These are phyloP conservation scores for Scaptomyza caliginosa DNA, from an alignment of 2,888 invertebrate species.

Conservation along the genomic window DNA sequence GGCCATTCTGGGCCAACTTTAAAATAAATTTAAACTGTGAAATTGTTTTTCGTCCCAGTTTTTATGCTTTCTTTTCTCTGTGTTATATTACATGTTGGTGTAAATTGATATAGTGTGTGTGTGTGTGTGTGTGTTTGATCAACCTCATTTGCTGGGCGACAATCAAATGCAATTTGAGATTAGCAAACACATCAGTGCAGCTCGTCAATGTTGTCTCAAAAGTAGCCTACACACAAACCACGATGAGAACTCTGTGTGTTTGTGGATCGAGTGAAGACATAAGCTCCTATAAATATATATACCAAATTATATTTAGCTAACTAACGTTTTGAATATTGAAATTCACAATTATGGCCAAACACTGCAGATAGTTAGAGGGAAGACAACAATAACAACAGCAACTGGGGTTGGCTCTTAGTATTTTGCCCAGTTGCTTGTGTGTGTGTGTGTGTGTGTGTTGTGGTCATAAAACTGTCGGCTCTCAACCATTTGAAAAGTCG, in stretches of 20 bases:
- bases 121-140: constrained; percentile 14
- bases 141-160: constrained; percentile 57
- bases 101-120: constrained; percentile 68
- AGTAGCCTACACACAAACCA: too few species aligned
- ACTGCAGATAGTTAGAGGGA: too few species aligned
- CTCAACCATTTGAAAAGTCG: constrained; percentile 64
- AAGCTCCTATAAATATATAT: too few species aligned
- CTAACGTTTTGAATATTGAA: too few species aligned
- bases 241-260: background rate
- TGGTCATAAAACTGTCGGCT: constrained; percentile 72
- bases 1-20: constrained; percentile 34
- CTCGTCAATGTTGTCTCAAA: too few species aligned
- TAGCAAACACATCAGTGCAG: constrained; percentile 35
- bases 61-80: background rate
- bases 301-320: too few species aligned
- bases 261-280: too few species aligned
- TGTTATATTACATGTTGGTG: constrained; percentile 41
- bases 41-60: constrained; percentile 5
- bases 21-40: constrained; percentile 50
- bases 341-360: too few species aligned
- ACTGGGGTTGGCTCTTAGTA: constrained; percentile 25
- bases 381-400: too few species aligned
- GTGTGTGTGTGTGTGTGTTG: constrained; percentile 21
- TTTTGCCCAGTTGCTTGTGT: constrained; percentile 29
- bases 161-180: constrained; percentile 68